Percentiles rank a stretch among this genome's conserved stretches.
Conservation (phyloP, 2,113 vertebrate species). For the Tautogolabrus adspersus region DNA sequence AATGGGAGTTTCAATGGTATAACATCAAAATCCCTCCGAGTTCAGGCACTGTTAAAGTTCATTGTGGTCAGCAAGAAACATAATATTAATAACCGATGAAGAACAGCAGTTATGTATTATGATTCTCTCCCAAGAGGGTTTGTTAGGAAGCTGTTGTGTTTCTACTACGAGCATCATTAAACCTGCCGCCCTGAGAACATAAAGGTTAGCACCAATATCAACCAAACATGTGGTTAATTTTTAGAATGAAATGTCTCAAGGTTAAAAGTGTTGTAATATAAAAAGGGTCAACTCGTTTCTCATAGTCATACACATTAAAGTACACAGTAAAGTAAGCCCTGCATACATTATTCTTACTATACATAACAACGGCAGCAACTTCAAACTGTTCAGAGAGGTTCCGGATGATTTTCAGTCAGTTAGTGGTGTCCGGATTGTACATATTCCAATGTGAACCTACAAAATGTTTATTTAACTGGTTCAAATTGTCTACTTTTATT, state of each 20-base stretch:
- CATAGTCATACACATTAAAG: background rate
- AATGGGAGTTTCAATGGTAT: constrained; percentile 65
- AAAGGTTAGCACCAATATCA: constrained; percentile 58
- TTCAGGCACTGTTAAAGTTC: constrained; percentile 66
- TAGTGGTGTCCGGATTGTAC: no score
- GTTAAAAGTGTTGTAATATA: constrained; percentile 55
- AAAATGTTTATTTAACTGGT: no score
- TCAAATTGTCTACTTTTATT: no score
- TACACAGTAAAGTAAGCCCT: no score
- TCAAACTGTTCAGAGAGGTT: no score
- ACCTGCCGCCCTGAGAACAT: constrained; percentile 52
- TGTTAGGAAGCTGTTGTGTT: constrained; percentile 63
- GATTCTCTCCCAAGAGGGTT: constrained; percentile 41
- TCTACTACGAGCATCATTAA: constrained; percentile 58
- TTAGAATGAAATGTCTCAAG: constrained; percentile 40
- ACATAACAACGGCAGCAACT: no score
- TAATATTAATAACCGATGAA: constrained; percentile 63
- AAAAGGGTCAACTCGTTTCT: constrained; percentile 27
- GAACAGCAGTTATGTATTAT: constrained; percentile 61
- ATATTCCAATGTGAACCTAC: no score
- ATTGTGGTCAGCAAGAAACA: constrained; percentile 62
- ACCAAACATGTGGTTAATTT: constrained; percentile 66
- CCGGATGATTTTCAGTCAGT: no score
- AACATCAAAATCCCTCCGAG: constrained; percentile 54
- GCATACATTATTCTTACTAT: no score